These are phyloP conservation scores for Corydoras maculifer DNA, from an alignment of 2,113 vertebrate species.

Conservation along the genomic window DNA sequence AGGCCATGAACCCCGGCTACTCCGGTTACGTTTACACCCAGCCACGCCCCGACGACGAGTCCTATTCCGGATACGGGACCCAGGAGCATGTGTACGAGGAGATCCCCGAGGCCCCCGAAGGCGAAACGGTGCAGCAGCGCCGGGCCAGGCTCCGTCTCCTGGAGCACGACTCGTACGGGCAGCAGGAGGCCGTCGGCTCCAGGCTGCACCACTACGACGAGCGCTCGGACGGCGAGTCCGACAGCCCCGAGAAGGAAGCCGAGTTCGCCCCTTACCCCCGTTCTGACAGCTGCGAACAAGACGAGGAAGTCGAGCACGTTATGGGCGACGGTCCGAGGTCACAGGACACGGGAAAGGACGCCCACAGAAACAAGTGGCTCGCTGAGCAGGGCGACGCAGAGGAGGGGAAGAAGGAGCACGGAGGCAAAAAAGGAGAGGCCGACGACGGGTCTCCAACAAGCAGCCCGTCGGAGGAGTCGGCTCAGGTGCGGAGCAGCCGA, in stretches of 20 bases:
- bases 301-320: slow-evolving; percentile 84
- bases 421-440: slow-evolving; percentile 46
- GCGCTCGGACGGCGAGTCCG: slow-evolving; percentile 87
- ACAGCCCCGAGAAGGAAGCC: slow-evolving; percentile 93
- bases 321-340: slow-evolving; percentile 80
- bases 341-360: slow-evolving; percentile 71
- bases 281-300: slow-evolving; percentile 88
- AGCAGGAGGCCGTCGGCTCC: slow-evolving; percentile 86
- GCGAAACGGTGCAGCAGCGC: slow-evolving; percentile 51
- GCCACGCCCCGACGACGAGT: slow-evolving; percentile 63
- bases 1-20: slow-evolving; percentile 78
- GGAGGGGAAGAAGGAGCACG: slow-evolving; percentile 14
- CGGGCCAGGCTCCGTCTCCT: slow-evolving; percentile 71
- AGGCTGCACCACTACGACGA: slow-evolving; percentile 92
- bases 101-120: slow-evolving; percentile 71
- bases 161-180: slow-evolving; percentile 74
- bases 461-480: slow-evolving; percentile 54
- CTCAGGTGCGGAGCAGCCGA: slow-evolving; percentile 70
- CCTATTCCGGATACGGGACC: slow-evolving; percentile 79
- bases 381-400: slow-evolving; percentile 8
- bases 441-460: slow-evolving; percentile 42
- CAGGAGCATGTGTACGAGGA: slow-evolving; percentile 96
- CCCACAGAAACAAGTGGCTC: slow-evolving; percentile 42
- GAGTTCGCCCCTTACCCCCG: slow-evolving; percentile 90
- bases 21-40: slow-evolving; percentile 83